Evolutionary conservation across 1,140 invertebrate species (phyloP).

Genomic region (Plectus sambesii): DNA sequence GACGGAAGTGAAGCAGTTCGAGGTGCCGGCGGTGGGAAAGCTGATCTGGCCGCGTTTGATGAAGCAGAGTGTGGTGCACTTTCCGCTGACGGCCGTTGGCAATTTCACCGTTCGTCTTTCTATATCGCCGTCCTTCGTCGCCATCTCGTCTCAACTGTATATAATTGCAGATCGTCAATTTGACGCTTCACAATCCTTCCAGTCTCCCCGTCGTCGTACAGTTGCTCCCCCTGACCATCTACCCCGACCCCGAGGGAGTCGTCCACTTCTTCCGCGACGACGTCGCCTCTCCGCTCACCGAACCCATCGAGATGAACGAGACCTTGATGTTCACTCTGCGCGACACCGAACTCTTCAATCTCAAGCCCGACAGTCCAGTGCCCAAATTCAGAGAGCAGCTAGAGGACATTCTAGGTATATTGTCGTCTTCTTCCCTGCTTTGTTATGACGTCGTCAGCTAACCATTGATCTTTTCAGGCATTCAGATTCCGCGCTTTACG

Average conservation of each 20-base stretch:
- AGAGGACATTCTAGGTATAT: conserved; percentile 48
- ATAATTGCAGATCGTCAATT: conserved; percentile 49
- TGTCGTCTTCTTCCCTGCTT: conserved; percentile 21
- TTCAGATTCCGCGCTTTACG: conserved; percentile 47
- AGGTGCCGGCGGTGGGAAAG: conserved; percentile 55
- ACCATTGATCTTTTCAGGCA: neutral
- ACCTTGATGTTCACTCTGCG: conserved; percentile 50
- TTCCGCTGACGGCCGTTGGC: conserved; percentile 69
- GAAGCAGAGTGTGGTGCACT: conserved; percentile 53
- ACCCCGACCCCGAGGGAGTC: conserved; percentile 51
- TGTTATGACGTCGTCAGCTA: neutral
- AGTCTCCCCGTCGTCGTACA: conserved; percentile 51
- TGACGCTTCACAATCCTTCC: conserved; percentile 53
- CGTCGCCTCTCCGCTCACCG: conserved; percentile 24
- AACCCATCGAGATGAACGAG: conserved; percentile 44
- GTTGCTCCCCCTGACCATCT: conserved; percentile 51
- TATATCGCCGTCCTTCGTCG: conserved; percentile 5
- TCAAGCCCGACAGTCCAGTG: conserved; percentile 47
- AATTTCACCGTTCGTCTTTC: conserved; percentile 55
- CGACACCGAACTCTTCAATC: conserved; percentile 49
- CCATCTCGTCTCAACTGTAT: too few relatives aligned
- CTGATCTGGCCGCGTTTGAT: conserved; percentile 61
- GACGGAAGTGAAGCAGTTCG: conserved; percentile 53
- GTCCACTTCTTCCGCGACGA: conserved; percentile 46
- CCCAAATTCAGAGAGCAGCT: conserved; percentile 48